Evolutionary conservation across 1,140 invertebrate species (phyloP), one percentile per base, ranked within the genome.

Genomic region (Tigriopus japonicus): DNA sequence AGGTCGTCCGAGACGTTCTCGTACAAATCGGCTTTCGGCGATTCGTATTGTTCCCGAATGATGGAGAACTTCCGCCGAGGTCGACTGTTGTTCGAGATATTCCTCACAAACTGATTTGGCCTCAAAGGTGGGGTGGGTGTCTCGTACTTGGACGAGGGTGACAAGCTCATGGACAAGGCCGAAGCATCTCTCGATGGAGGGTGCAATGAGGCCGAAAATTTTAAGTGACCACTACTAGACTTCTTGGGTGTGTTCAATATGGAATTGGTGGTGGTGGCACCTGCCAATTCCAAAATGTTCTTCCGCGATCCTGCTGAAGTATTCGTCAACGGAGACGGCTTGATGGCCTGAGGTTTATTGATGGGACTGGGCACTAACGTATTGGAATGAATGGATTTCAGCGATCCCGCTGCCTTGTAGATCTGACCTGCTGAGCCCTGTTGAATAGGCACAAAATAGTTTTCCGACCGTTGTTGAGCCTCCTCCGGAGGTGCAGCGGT

Each of bases 31-130:
- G 13, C 28, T 24, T 21, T 59, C 6, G 59, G 59, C 15, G 56
- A 23, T 24, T 80, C 78, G 67, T 79, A 80, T 63, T 72, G 74
- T 64, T 80, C 78, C 62, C 77, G 71, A 23, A 80, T 65, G 52
- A 80, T 69, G 9, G 78, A 80, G 68, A 80, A 78, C 67, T 80
- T 80, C 66, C 77, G 69, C 56, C 75, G 72, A 0, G 77, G 75
- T 66, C 70, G 73, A 63, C 67, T 74, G 15, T 59, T 73, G 19
- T 52, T 60, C 1, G 13, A 17, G 1, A 53, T 24, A 15, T 61
- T 15, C 53, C 59, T 5, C 14, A 54, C 43, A 42, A 61, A 61
- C 21, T 42, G 59, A 35, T 58, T 58, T 5, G 23, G 23, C 9
- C 15, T 35, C 12, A 41, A 41, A 12, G 59, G 43, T 6, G 45